Evolutionary conservation across 2,888 invertebrate genomes (phyloP).

Genomic region (Brachyptera putata): DNA sequence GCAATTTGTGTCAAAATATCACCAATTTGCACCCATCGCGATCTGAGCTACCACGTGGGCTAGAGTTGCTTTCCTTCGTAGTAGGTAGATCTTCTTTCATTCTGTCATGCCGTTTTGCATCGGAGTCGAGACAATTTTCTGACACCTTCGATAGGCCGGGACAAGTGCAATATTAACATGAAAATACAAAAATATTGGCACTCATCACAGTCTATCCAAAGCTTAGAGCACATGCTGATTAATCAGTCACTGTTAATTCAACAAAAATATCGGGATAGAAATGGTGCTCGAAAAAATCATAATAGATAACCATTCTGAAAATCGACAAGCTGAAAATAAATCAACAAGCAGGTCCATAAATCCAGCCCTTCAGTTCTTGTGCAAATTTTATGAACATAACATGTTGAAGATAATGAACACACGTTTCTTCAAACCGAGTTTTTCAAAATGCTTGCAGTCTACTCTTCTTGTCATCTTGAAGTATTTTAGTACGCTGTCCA

Average conservation of each 20-base stretch:
- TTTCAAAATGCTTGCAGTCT: no score
- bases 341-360: background rate
- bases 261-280: no score
- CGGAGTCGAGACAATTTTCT: background rate
- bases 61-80: background rate
- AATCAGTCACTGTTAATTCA: background rate
- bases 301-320: no score
- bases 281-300: no score
- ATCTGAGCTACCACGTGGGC: slow-evolving; percentile 39
- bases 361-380: no score
- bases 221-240: background rate
- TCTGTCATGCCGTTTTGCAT: no score
- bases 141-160: slow-evolving; percentile 46
- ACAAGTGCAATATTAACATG: slow-evolving; percentile 48
- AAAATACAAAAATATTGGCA: slow-evolving; percentile 43
- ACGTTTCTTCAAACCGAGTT: no score
- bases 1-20: slow-evolving; percentile 44
- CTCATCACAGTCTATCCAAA: slow-evolving; percentile 45
- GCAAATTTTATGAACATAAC: no score
- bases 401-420: no score
- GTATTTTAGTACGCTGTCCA: no score
- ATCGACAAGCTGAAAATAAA: no score
- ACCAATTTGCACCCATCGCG: slow-evolving; percentile 45
- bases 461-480: no score
- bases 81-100: background rate